A percentile compares a stretch with the other conserved stretches of the same genome.
These are phyloP conservation scores for Atlantisia rogersi DNA, from an alignment of 2,113 vertebrate species.

Conservation along the genomic window DNA sequence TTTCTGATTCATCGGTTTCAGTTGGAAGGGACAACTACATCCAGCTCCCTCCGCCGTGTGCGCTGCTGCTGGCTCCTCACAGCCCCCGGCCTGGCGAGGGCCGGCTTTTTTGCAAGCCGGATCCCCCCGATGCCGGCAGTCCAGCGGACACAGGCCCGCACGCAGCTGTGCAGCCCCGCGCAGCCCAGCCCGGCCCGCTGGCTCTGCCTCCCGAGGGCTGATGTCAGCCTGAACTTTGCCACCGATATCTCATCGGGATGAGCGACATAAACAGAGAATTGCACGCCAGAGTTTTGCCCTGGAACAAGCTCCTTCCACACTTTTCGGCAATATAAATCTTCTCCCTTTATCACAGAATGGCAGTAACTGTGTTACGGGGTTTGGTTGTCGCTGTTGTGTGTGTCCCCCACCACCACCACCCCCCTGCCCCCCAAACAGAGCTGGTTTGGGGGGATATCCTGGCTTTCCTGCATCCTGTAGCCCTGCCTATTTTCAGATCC, in stretches of 20 bases:
- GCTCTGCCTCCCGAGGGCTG: conserved; percentile 68
- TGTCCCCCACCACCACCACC: too few relatives aligned
- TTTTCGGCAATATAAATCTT: conserved; percentile 68
- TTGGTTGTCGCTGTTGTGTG: not conserved
- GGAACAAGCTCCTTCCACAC: conserved; percentile 64
- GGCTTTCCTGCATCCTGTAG: not conserved
- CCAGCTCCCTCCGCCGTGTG: not conserved
- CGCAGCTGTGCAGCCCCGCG: not conserved
- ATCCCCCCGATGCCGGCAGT: not conserved
- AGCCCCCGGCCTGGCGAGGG: not conserved
- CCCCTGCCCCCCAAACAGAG: not conserved
- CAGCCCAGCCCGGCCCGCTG: conserved; percentile 46
- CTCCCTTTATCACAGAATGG: conserved; percentile 31
- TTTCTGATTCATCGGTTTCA: not conserved
- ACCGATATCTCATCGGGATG: conserved; percentile 67
- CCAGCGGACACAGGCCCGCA: not conserved
- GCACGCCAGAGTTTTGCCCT: conserved; percentile 56
- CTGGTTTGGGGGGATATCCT: not conserved
- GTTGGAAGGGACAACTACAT: not conserved
- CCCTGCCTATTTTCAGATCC: not conserved
- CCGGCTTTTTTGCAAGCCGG: not conserved
- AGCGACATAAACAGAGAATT: conserved; percentile 50
- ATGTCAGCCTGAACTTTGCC: conserved; percentile 73
- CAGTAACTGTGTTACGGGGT: conserved; percentile 47
- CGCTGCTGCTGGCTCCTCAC: not conserved